Evolutionary conservation across 2,113 vertebrate genomes (phyloP), one percentile per base, ranked within the genome.

Genomic region (Brachirus orientalis): DNA sequence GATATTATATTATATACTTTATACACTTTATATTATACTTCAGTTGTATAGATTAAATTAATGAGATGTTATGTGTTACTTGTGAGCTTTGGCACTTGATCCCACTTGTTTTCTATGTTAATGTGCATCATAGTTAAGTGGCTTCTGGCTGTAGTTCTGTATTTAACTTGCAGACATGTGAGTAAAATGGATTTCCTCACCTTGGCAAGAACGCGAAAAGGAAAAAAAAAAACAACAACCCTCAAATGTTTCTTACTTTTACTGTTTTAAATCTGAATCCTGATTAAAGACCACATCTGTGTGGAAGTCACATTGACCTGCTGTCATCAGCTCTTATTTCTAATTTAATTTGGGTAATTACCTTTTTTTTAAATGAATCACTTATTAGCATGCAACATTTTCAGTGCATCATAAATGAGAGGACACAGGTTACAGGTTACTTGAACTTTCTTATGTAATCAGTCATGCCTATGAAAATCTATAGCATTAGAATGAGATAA

Each of bases 401-500:
- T 53, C 28, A 40, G 41, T 45, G 11, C 37, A 64, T 28, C 11
- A 67, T 64, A 74, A 74, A 72, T 19, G 68, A 63, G 60, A 36
- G 54, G 40, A 53, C 63, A 82, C 82, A 72, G 84, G 76, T 82
- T 64, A 82, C 70, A 13, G 11, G 72, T 75, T 52, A 70, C 62
- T 69, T 47, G 46, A 69, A 65, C 51, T 38, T 28, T 57, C 56
- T 71, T 72, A 37, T 38, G 46, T 36, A 74, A 75, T 55, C 78
- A 73, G 58, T 13, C 59, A 16, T 28, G 62, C 61, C 14, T 8
- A 48, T 56, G 20, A 57, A 53, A 66, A 74, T 81, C 58, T 33
- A 63, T 58, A 71, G 47, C 35, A 46, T 51, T 46, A 46, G 67
- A 75, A 79, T 60, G 52, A 63, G 58, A 51, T 54, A 3, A 22